A percentile compares a stretch with the other conserved stretches of the same genome.
These are phyloP conservation scores for Palythoa grandiflora DNA, from an alignment of 92 coral and sea anemone species.

Conservation along the genomic window DNA sequence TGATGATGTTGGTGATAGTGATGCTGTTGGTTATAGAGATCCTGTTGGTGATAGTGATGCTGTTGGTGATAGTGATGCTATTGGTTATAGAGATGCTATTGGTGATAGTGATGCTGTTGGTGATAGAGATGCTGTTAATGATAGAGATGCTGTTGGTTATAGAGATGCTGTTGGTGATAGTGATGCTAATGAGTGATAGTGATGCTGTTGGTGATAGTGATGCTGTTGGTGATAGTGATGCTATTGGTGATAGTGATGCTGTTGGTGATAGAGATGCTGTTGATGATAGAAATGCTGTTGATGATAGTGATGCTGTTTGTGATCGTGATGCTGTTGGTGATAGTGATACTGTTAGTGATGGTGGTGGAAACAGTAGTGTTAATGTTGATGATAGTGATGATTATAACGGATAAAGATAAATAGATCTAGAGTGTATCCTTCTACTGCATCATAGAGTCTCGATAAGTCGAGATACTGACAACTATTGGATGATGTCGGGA, in stretches of 20 bases:
- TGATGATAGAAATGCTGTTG: background rate
- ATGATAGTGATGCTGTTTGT: background rate
- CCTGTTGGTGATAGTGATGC: background rate
- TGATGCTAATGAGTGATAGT: background rate
- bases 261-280: background rate
- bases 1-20: background rate
- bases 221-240: background rate
- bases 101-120: background rate
- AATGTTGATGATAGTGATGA: background rate
- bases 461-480: background rate
- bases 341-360: background rate
- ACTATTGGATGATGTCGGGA: background rate
- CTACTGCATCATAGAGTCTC: background rate
- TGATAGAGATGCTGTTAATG: background rate
- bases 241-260: background rate
- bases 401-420: no score
- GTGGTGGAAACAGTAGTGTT: background rate
- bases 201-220: background rate
- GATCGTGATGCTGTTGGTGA: background rate
- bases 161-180: background rate
- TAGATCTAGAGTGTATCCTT: background rate
- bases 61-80: background rate
- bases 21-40: no score
- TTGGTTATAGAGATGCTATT: background rate
- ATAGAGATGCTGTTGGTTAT: background rate